phyloP scores from a whole-genome alignment of 1,140 invertebrate genomes.

The Drosophila nigrodunni region DNA sequence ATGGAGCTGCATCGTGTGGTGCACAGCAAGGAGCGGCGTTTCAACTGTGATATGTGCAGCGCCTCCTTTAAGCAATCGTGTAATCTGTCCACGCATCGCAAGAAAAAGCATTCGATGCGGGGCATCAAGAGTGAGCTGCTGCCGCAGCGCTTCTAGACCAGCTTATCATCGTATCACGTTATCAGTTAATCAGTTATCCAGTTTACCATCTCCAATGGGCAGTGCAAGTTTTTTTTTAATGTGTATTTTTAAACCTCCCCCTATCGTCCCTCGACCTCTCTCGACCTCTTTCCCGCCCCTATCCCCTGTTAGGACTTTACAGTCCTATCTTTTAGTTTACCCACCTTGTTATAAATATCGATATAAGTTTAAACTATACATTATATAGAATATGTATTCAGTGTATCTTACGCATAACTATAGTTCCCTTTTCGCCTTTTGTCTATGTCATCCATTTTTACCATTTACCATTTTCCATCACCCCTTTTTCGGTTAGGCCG shows the following conservation, averaged over 20 bases:
- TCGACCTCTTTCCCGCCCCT: not conserved
- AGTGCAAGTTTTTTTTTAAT: slow-evolving; percentile 33
- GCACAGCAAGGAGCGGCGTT: slow-evolving; percentile 80
- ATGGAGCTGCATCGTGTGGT: slow-evolving; percentile 80
- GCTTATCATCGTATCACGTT: not conserved
- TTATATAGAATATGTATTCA: slow-evolving; percentile 11
- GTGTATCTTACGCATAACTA: slow-evolving; percentile 17
- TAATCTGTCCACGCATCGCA: slow-evolving; percentile 79
- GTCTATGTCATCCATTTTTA: not conserved
- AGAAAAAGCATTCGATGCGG: slow-evolving; percentile 75
- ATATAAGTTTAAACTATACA: slow-evolving; percentile 2
- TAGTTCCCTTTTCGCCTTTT: slow-evolving; percentile 8
- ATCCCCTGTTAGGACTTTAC: not conserved
- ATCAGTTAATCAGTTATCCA: not conserved
- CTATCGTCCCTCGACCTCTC: not conserved
- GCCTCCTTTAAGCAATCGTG: slow-evolving; percentile 82
- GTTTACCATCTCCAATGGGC: not conserved
- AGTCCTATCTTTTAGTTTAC: not conserved
- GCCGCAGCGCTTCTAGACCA: slow-evolving; percentile 68
- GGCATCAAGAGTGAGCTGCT: slow-evolving; percentile 70
- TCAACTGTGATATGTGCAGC: slow-evolving; percentile 77
- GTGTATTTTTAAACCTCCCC: slow-evolving; percentile 3
- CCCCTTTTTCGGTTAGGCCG: slow-evolving; percentile 19
- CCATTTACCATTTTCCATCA: not conserved
- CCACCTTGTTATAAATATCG: not conserved